Evolutionary conservation across 2,797 vertebrate species (phyloP).

Genomic region (Sphenopsis melanotis): DNA sequence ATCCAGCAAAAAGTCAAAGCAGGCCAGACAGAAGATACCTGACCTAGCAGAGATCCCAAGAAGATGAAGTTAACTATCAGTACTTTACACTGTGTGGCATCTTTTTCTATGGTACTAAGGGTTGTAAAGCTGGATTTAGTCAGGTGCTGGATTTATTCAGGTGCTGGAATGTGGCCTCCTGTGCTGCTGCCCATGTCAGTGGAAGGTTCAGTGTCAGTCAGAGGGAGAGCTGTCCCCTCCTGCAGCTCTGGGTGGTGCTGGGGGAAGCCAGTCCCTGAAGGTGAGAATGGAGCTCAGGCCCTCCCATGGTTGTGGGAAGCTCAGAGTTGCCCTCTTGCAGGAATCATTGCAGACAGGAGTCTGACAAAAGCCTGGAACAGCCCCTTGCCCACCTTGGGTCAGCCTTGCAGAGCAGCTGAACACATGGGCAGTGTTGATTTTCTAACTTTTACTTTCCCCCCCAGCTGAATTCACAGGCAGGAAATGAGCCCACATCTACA

Average conservation of each 20-base stretch:
- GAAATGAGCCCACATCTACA: not conserved
- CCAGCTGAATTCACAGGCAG: not conserved
- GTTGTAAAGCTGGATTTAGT: not conserved
- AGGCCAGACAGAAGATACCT: not conserved
- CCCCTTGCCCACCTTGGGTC: not conserved
- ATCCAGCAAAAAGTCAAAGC: not conserved
- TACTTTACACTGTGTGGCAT: not conserved
- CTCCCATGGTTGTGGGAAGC: rapidly evolving
- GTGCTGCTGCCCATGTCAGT: not conserved
- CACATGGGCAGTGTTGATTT: not conserved
- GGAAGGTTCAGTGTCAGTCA: not conserved
- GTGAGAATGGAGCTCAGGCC: not conserved
- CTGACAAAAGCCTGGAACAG: not conserved
- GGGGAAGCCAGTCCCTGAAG: not conserved
- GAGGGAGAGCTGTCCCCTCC: not conserved
- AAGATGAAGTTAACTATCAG: not conserved
- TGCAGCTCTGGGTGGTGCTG: not conserved
- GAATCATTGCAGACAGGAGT: not conserved
- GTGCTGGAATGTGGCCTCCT: not conserved
- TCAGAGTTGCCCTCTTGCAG: not conserved
- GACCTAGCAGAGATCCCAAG: not conserved
- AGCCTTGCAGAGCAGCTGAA: not conserved
- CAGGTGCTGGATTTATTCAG: not conserved
- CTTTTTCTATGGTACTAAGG: not conserved
- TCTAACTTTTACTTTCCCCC: not conserved